These are phyloP conservation scores for Ceriagrion tenellum DNA, from an alignment of 2,888 invertebrate species.

Conservation along the genomic window DNA sequence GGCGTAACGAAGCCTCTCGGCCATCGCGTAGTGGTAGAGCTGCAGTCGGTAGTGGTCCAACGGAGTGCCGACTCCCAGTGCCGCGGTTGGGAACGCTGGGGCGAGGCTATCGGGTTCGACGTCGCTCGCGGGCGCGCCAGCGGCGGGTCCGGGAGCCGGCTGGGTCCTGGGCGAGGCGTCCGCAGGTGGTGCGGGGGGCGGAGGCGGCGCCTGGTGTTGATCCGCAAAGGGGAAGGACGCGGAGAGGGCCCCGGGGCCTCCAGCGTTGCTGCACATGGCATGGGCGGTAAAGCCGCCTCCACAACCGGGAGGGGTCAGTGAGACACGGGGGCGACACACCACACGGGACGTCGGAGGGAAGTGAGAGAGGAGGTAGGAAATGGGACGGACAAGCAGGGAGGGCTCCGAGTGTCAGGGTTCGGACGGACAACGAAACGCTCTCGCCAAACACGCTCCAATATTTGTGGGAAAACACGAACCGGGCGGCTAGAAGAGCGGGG, in stretches of 20 bases:
- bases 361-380: neutral
- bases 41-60: slow-evolving; percentile 91
- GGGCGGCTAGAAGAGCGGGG: slow-evolving; percentile 3
- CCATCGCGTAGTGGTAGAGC: slow-evolving; percentile 92
- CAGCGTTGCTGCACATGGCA: slow-evolving; percentile 68
- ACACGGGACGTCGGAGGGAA: neutral
- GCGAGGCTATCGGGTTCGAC: slow-evolving; percentile 69
- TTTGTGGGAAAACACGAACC: slow-evolving; percentile 59
- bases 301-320: neutral
- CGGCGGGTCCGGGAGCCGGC: slow-evolving; percentile 41
- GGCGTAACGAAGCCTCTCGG: slow-evolving; percentile 86
- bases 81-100: slow-evolving; percentile 70
- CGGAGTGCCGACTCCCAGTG: slow-evolving; percentile 78
- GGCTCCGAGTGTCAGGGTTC: neutral
- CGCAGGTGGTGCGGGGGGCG: neutral
- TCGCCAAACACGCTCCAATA: slow-evolving; percentile 66
- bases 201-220: slow-evolving; percentile 19
- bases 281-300: slow-evolving; percentile 42
- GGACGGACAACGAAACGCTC: slow-evolving; percentile 46
- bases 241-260: slow-evolving; percentile 52
- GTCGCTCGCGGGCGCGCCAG: slow-evolving; percentile 63
- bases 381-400: neutral
- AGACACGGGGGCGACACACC: neutral
- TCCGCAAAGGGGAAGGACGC: slow-evolving; percentile 42
- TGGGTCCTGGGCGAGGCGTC: slow-evolving; percentile 5